Evolutionary conservation across 2,113 vertebrate species (phyloP).

Genomic region (Scytalopus superciliaris): DNA sequence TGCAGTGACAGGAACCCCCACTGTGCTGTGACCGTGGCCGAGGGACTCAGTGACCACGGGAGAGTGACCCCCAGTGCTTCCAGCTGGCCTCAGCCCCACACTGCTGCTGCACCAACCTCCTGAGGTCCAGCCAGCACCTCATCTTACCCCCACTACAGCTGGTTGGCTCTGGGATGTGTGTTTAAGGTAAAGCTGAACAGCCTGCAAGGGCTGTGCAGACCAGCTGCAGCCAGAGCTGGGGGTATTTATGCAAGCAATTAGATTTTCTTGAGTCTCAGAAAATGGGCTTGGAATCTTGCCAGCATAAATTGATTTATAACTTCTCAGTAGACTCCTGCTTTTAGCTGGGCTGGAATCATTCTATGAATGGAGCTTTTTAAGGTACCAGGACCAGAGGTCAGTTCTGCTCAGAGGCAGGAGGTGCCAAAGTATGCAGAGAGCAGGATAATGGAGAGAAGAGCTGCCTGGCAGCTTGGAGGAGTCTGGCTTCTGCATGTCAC

Average conservation of each 20-base stretch:
- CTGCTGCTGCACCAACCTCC: background rate
- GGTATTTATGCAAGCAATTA: background rate
- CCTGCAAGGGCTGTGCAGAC: background rate
- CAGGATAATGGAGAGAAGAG: background rate
- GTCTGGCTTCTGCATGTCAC: background rate
- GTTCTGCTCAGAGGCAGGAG: background rate
- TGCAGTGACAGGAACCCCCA: background rate
- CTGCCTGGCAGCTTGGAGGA: background rate
- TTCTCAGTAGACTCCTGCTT: background rate
- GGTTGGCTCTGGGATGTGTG: background rate
- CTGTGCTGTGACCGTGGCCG: rapidly evolving
- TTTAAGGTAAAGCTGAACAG: background rate
- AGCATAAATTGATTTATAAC: background rate
- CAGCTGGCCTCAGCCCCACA: background rate
- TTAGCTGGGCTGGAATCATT: background rate
- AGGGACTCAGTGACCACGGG: background rate
- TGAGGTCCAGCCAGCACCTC: background rate
- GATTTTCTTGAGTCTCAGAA: background rate
- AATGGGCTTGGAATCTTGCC: background rate
- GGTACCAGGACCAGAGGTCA: background rate
- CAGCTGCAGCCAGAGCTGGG: background rate
- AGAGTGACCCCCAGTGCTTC: background rate
- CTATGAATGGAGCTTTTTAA: background rate
- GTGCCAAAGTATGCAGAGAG: background rate
- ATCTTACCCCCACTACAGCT: background rate